Base-by-base conservation (phyloP, 2,888 invertebrate species). In the Steromphala cineraria region DNA sequence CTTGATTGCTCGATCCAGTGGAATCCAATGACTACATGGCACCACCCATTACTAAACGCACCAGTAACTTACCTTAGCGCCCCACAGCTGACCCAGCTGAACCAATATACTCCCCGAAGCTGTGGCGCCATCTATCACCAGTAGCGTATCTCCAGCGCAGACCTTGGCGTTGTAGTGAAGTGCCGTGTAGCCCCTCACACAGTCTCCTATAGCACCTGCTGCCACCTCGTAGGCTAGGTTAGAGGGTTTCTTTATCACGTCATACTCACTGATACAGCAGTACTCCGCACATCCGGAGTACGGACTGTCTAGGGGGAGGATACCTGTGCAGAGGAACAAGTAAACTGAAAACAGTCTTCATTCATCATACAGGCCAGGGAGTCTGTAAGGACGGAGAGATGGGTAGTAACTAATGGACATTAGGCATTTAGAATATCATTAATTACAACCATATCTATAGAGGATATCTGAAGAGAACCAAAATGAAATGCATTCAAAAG, bases 111-210 rank as follows among this genome's bases (percentile, higher is more conserved):
- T 92, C n/a, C 94, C 94, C 84, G 92, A 93, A 21, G 94, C 89
- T 10, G 93, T 91, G 0, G 94, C 94, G 8, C 94, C 94, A 89
- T 94, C 93, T 53, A 94, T 85, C 10, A 94, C 89, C 21, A 94
- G 89, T 1, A 94, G 92, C 77, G 93, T 92, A 83, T 94, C 94
- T 7, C 94, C 94, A 17, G 92, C 90, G 82, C 91, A 91, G 53
- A 94, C 85, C 28, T 91, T 90, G 0, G 92, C 94, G 75, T 93
- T 91, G 83, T 94, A 94, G 83, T 94, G 93, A 21, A 94, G 89
- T 2, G 94, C 94, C 75, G 94, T 94, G 88, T 94, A 94, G 0
- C 94, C 94, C 81, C 92, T 90, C 5, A 94, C 91, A 76, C 93
- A 93, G 86, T 94, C 94, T 8, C 94, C 94, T 31, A 94, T 89